Evolutionary conservation across 2,888 invertebrate genomes (phyloP).

Genomic region (Hybos culiciformis): DNA sequence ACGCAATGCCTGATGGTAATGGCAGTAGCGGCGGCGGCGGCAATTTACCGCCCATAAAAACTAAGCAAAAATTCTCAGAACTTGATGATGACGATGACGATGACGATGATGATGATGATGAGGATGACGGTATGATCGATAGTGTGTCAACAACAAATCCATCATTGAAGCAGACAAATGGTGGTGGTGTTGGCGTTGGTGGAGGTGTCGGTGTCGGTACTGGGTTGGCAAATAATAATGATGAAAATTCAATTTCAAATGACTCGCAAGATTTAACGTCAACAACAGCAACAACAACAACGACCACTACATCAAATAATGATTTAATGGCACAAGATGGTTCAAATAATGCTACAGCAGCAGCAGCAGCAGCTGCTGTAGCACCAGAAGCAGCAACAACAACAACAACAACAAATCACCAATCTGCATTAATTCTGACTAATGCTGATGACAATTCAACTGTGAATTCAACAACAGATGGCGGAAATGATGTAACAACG

Average conservation of each 20-base stretch:
- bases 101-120: not conserved
- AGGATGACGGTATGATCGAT: not conserved
- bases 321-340: not conserved
- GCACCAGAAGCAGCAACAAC: conserved; percentile 11
- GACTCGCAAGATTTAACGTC: conserved; percentile 20
- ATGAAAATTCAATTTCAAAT: conserved; percentile 32
- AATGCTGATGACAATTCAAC: conserved; percentile 12
- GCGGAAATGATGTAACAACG: not conserved
- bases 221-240: conserved; percentile 19
- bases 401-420: no score
- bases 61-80: conserved; percentile 17
- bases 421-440: conserved; percentile 15
- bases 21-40: no score
- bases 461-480: conserved; percentile 4
- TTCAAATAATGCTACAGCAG: not conserved
- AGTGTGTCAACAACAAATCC: not conserved
- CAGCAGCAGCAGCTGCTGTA: not conserved
- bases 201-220: not conserved
- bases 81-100: conserved; percentile 12
- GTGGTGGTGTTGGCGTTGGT: not conserved
- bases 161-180: not conserved
- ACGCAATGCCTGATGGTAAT: conserved; percentile 49
- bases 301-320: conserved; percentile 20
- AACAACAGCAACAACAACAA: conserved; percentile 18
- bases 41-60: not conserved